These are phyloP conservation scores for Acanthaster planci DNA, from an alignment of 35 echinoderm and acorn worm species.

Conservation along the genomic window DNA sequence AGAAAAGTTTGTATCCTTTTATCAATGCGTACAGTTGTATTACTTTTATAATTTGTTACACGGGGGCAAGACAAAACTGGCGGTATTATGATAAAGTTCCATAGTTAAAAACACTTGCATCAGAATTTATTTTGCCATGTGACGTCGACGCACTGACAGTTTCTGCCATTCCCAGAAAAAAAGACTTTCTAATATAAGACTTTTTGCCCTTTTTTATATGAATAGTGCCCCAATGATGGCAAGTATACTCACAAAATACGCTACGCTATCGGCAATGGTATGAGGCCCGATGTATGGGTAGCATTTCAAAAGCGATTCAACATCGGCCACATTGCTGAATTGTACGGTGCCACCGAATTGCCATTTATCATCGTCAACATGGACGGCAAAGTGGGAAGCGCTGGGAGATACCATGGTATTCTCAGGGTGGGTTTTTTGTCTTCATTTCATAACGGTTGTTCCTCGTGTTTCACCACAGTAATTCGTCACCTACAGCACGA, in stretches of 20 bases:
- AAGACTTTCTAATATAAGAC: too few relatives aligned
- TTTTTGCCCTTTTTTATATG: background rate
- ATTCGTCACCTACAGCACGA: too few relatives aligned
- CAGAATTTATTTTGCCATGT: too few relatives aligned
- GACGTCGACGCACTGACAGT: too few relatives aligned
- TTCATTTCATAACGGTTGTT: background rate
- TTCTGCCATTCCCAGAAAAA: too few relatives aligned
- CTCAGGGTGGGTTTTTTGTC: slow-evolving; percentile 33
- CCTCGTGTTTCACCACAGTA: background rate
- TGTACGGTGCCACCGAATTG: slow-evolving; percentile 65
- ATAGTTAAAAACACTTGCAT: too few relatives aligned
- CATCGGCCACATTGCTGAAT: slow-evolving; percentile 51
- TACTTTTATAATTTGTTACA: too few relatives aligned
- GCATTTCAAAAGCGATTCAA: slow-evolving; percentile 71
- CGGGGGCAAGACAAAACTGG: too few relatives aligned
- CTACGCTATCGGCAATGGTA: slow-evolving; percentile 73
- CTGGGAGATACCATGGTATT: slow-evolving; percentile 40
- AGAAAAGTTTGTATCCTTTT: too few relatives aligned
- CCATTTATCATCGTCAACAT: slow-evolving; percentile 49
- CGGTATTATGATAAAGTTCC: too few relatives aligned
- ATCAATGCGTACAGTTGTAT: too few relatives aligned
- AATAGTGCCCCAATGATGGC: slow-evolving; percentile 53
- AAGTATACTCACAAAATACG: slow-evolving; percentile 43
- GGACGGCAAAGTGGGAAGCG: slow-evolving; percentile 45
- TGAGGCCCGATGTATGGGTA: slow-evolving; percentile 71